Evolutionary conservation across 2,113 vertebrate genomes (phyloP).

Genomic region (Plecotus auritus): DNA sequence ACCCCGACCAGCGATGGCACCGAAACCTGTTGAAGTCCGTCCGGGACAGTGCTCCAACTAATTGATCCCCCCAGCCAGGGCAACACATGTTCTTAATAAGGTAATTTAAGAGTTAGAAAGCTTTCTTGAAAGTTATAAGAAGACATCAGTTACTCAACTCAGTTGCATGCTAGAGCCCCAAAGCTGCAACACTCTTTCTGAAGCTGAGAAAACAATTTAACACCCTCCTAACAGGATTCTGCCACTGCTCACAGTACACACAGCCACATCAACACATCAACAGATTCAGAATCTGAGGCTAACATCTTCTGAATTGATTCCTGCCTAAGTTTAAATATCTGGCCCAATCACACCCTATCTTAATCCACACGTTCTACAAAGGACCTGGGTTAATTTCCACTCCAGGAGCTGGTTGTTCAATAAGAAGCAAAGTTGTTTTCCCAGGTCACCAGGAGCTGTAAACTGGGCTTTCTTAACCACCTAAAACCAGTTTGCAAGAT

Average conservation of each 20-base stretch:
- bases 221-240: conserved; percentile 63
- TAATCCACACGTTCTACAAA: conserved; percentile 45
- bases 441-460: not conserved
- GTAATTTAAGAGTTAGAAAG: conserved; percentile 46
- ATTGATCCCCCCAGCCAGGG: no score
- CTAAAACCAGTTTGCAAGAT: conserved; percentile 2
- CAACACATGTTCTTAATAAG: conserved; percentile 24
- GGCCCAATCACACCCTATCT: not conserved
- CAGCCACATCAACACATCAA: not conserved
- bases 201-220: conserved; percentile 70
- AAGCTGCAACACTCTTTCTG: conserved; percentile 35
- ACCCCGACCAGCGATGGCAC: no score
- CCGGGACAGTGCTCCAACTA: no score
- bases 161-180: conserved; percentile 33
- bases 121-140: conserved; percentile 44
- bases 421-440: conserved; percentile 24
- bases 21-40: not conserved
- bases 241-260: not conserved
- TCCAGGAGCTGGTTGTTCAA: conserved; percentile 32
- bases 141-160: conserved; percentile 60
- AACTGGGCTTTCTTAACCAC: conserved; percentile 21
- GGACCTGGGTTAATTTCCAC: conserved; percentile 52
- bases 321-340: not conserved
- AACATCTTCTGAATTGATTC: conserved; percentile 16
- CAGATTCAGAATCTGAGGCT: conserved; percentile 29